Base-by-base conservation (phyloP, 2,113 vertebrate species). In the Monopterus albus region DNA sequence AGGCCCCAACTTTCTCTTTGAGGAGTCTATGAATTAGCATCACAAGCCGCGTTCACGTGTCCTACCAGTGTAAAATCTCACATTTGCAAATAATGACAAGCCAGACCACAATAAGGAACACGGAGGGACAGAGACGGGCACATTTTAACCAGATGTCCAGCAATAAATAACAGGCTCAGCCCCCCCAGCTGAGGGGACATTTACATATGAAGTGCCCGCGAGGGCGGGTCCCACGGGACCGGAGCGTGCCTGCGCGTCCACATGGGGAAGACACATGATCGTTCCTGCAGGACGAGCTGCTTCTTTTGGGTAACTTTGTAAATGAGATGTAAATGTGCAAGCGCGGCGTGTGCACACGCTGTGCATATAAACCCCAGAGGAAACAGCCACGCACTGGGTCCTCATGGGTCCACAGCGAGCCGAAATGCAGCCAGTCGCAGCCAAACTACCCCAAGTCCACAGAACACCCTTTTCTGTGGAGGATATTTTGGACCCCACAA, bases 131-230 rank as follows among this genome's bases (percentile, higher is more conserved):
- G 88, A 92, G 91, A 90, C 76, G 43, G 86, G 78, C 51, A 91
- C 92, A 87, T 92, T 90, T 93, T 78, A 91, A 92, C 85, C 92
- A 92, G 91, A 89, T 92, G 91, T 73, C 62, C 40, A 1, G 81
- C 62, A 92, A 93, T 93, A 93, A 92, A 91, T 87, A 80, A 88
- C 84, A 29, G 7, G 43, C 60, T 4, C 53, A 5, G 42, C 57
- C 38, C 69, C 55, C 36, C 86, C 82, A 70, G 64, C 83, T 81
- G 89, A 63, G 86, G 46, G 12, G 1, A 3, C 85, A 88, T 92
- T 91, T 77, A 49, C 87, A 92, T 92, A 61, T 72, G 63, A 86
- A 86, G 84, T 60, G 64, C 26, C 68, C 26, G n/a, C 36, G 8
- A 40, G 60, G 75, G n/a, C n/a, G 78, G 66, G 76, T 55, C 57